Percentiles rank a stretch among this genome's conserved stretches.
These are phyloP conservation scores for Tipula confusa DNA, from an alignment of 2,888 invertebrate genomes.

Conservation along the genomic window DNA sequence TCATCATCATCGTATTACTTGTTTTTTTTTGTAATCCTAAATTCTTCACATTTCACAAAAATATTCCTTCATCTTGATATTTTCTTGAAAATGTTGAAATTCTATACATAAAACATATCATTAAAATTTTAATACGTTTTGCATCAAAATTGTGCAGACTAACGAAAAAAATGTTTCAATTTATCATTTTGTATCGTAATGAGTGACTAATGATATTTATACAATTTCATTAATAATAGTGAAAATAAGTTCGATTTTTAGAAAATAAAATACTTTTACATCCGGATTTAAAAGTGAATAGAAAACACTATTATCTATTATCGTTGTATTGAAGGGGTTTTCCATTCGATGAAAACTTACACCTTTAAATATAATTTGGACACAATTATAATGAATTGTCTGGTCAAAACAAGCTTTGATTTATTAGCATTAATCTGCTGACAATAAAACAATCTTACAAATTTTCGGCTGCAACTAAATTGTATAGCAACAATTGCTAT, in stretches of 20 bases:
- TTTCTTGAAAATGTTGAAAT: background rate
- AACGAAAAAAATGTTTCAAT: background rate
- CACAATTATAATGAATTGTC: background rate
- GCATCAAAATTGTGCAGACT: background rate
- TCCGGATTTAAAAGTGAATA: background rate
- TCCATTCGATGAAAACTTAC: background rate
- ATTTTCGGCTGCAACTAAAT: too few species aligned
- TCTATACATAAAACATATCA: too few species aligned
- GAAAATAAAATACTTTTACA: background rate
- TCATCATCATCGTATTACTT: too few species aligned
- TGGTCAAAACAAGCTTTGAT: background rate
- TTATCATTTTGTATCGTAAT: background rate
- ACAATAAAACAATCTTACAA: too few species aligned
- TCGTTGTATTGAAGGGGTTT: background rate
- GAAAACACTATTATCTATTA: background rate
- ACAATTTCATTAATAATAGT: background rate
- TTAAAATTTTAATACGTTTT: too few species aligned
- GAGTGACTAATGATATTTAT: background rate
- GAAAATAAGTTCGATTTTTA: background rate
- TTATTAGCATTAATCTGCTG: background rate
- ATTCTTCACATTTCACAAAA: background rate
- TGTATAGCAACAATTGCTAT: too few species aligned
- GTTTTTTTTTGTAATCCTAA: background rate
- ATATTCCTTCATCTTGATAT: background rate
- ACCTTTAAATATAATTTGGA: background rate